Base-by-base conservation (phyloP, 2,113 vertebrate genomes). In the Leucopternis melanops region DNA sequence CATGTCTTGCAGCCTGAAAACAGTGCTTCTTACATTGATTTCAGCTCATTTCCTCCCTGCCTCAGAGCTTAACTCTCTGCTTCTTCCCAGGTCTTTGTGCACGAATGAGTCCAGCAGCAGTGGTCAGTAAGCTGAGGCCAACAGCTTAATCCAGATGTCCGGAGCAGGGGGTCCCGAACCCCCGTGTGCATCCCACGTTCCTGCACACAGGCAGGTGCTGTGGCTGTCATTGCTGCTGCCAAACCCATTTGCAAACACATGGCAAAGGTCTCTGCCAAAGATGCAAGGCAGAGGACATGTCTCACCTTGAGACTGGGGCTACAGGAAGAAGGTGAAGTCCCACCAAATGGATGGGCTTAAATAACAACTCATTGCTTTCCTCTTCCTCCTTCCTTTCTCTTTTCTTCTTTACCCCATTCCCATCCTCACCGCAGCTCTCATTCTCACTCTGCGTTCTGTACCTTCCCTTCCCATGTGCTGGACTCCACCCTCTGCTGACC, bases 11-110 rank as follows among this genome's bases (percentile, higher is more conserved):
- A 65, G 77, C 75, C 96, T 92, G 93, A 94, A 52, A 94, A 90
- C 84, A 65, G 50, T 50, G 36, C 69, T 74, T 71, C 96, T 97
- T 97, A 90, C 70, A 81, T 93, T 90, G 63, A 65, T 90, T 95
- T 58, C 71, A 92, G 63, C 44, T 96, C 83, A 40, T 81, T 97
- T 94, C 96, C 79, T 91, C 73, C 59, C 36, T 90, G 58, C 70
- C 88, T 90, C 66, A 71, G 72, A 90, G 50, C 42, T 84, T 66
- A 95, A 81, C 47, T 80, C 62, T 54, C 90, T 94, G 63, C 50
- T 96, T 92, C 57, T 94, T 88, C 91, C 45, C 38, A 55, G 83
- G 55, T 55, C 65, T 44, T 55, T 67, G n/a, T 72, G 52, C 63
- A 27, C 9, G 3, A 32, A 27, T 8, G 11, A 45, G 77, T 74